Evolutionary conservation across 1,140 invertebrate species (phyloP).

Genomic region (Capitella teleta): DNA sequence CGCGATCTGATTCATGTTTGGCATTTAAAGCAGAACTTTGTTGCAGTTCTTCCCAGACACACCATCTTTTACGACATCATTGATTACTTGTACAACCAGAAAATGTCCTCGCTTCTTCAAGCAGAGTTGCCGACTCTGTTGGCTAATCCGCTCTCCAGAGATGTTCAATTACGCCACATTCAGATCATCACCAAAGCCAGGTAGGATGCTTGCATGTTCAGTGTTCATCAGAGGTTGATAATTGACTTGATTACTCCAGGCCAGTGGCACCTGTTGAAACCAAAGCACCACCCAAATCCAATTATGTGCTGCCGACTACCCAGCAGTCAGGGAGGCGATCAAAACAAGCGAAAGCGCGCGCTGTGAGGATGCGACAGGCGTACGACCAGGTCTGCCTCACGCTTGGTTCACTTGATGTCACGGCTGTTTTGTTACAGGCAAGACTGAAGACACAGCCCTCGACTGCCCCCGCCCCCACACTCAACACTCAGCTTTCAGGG

Average conservation of each 20-base stretch:
- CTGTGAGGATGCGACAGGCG: constrained; percentile 30
- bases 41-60: constrained; percentile 31
- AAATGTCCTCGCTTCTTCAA: constrained; percentile 25
- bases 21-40: no score
- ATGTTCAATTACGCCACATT: constrained; percentile 35
- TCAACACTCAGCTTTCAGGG: not conserved
- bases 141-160: constrained; percentile 26
- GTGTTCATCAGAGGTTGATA: not conserved
- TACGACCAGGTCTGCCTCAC: constrained; percentile 16
- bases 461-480: not conserved
- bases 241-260: not conserved
- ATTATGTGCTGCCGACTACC: constrained; percentile 17
- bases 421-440: not conserved
- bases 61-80: constrained; percentile 41
- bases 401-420: not conserved
- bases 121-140: constrained; percentile 28
- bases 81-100: constrained; percentile 33
- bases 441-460: not conserved
- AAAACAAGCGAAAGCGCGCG: constrained; percentile 25
- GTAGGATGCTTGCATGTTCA: constrained; percentile 13
- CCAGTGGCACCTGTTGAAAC: not conserved
- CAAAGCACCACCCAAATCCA: constrained; percentile 18
- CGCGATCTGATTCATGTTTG: no score
- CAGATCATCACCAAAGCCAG: constrained; percentile 31
- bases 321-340: constrained; percentile 27